A percentile compares a stretch with the other conserved stretches of the same genome.
phyloP scores from a whole-genome alignment of 2,797 vertebrate genomes.

The Xerus rutilus region DNA sequence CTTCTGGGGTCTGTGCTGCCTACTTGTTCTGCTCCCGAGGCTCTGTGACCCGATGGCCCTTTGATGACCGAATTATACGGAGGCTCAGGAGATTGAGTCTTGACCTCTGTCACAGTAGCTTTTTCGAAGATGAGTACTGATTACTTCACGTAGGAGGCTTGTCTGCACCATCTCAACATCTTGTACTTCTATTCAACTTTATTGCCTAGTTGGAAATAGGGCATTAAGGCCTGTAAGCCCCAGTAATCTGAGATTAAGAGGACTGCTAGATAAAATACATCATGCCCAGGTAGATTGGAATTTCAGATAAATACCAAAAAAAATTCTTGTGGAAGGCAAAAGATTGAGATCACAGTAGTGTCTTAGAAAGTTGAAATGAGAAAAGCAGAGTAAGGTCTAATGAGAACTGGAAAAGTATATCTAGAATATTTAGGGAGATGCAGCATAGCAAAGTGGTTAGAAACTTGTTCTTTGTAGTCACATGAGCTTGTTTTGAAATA shows the following conservation, averaged over 20 bases:
- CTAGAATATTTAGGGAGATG: background rate
- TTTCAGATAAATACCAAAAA: background rate
- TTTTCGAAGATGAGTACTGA: background rate
- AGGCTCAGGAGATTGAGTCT: background rate
- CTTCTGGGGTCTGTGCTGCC: background rate
- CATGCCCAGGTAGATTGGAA: background rate
- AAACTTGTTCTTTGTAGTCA: slow-evolving; percentile 42
- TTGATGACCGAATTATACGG: background rate
- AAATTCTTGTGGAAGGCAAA: background rate
- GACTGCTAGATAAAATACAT: background rate
- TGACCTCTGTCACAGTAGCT: background rate
- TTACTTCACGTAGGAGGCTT: background rate
- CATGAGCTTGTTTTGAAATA: slow-evolving; percentile 16
- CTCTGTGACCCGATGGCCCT: background rate
- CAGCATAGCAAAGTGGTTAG: background rate
- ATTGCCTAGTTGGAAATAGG: background rate
- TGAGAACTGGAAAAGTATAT: background rate
- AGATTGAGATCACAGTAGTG: background rate
- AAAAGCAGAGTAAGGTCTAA: slow-evolving; percentile 4
- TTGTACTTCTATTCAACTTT: background rate
- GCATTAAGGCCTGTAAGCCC: background rate
- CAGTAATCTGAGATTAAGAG: background rate
- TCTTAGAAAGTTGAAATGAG: background rate
- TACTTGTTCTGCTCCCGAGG: background rate
- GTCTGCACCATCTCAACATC: background rate